These are phyloP conservation scores for Pyrochroa serraticornis DNA, from an alignment of 2,888 invertebrate genomes.

Conservation along the genomic window DNA sequence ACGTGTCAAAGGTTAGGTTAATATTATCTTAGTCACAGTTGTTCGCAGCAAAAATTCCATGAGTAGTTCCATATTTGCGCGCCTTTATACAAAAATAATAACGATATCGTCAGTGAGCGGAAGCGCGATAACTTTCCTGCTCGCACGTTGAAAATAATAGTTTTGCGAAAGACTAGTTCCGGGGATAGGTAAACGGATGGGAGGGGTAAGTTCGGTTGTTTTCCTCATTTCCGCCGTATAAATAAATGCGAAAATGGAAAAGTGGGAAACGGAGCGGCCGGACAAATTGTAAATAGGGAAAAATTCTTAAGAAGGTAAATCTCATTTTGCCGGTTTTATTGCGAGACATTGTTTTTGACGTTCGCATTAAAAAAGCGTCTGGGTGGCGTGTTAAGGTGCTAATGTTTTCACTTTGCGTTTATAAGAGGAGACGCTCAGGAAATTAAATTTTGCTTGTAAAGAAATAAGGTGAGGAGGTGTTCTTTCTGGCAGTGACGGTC, in stretches of 20 bases:
- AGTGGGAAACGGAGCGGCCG: background rate
- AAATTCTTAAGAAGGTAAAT: conserved; percentile 40
- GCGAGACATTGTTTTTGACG: conserved; percentile 55
- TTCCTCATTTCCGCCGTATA: background rate
- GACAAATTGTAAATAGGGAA: conserved; percentile 12
- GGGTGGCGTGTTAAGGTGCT: conserved; percentile 53
- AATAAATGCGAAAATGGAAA: background rate
- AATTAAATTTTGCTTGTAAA: conserved; percentile 60
- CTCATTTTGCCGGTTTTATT: conserved; percentile 46
- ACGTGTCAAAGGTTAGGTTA: conserved; percentile 9
- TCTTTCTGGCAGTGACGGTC: conserved; percentile 56
- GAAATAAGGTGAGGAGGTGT: conserved; percentile 57
- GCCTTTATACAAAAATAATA: no score
- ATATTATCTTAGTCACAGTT: conserved; percentile 6
- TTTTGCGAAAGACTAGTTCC: background rate
- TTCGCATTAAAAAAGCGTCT: conserved; percentile 52
- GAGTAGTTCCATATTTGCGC: background rate
- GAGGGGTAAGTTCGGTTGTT: background rate
- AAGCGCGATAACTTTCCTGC: conserved; percentile 2
- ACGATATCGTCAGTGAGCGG: background rate
- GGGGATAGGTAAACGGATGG: background rate
- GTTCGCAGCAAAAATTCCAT: background rate
- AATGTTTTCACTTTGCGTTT: conserved; percentile 58
- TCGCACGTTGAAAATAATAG: background rate
- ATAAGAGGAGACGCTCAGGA: conserved; percentile 57